A percentile compares a stretch with the other conserved stretches of the same genome.
phyloP scores from a whole-genome alignment of 2,888 invertebrate genomes.

The Fragum fragum region DNA sequence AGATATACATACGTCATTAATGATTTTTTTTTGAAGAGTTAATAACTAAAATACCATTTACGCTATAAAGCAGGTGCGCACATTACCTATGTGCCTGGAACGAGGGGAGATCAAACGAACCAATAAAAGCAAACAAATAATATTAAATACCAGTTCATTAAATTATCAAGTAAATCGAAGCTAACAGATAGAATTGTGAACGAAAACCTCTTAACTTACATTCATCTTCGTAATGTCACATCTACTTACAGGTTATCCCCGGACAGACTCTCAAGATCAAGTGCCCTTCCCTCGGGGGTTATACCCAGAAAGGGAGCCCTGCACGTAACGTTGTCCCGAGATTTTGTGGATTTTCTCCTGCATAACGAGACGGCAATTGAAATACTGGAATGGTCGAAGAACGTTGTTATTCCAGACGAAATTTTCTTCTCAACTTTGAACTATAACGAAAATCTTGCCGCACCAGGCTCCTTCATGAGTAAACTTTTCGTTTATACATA shows the following conservation, averaged over 20 bases:
- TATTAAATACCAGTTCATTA: not conserved
- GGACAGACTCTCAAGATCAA: slow-evolving; percentile 43
- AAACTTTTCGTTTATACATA: too few relatives aligned
- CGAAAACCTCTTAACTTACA: too few relatives aligned
- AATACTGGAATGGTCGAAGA: slow-evolving; percentile 77
- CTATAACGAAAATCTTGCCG: slow-evolving; percentile 75
- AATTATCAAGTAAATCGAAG: not conserved
- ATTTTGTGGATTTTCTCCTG: slow-evolving; percentile 78
- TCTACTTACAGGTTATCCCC: slow-evolving; percentile 28
- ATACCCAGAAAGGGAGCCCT: slow-evolving; percentile 75
- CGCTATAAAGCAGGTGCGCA: too few relatives aligned
- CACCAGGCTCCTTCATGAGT: slow-evolving; percentile 81
- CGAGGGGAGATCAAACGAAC: too few relatives aligned
- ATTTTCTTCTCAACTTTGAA: slow-evolving; percentile 81
- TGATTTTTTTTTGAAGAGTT: too few relatives aligned
- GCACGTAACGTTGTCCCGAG: slow-evolving; percentile 73
- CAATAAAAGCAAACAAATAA: not conserved
- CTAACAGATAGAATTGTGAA: not conserved
- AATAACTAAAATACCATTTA: too few relatives aligned
- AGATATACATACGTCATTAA: too few relatives aligned
- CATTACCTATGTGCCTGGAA: too few relatives aligned
- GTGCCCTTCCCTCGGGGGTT: slow-evolving; percentile 60
- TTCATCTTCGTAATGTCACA: too few relatives aligned
- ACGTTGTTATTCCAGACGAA: slow-evolving; percentile 80
- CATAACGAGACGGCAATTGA: slow-evolving; percentile 69